Conservation (phyloP, 2,797 vertebrate genomes). For the Valencia hispanica region DNA sequence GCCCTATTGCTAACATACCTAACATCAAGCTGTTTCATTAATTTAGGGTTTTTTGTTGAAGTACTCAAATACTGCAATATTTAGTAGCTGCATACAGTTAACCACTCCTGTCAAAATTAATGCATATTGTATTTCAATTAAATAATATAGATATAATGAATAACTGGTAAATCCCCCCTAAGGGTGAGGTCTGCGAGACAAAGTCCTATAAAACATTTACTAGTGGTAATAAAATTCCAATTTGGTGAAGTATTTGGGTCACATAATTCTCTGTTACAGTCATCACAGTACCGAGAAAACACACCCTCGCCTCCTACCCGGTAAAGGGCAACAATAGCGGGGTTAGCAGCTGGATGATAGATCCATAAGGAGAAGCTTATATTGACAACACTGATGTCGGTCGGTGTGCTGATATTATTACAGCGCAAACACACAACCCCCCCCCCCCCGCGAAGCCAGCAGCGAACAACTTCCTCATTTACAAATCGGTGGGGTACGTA, state of each 20-base stretch:
- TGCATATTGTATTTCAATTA: neutral
- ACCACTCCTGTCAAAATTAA: neutral
- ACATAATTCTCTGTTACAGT: slow-evolving; percentile 17
- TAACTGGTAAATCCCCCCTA: neutral
- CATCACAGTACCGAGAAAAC: slow-evolving; percentile 67
- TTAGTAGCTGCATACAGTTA: neutral
- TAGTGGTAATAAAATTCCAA: neutral
- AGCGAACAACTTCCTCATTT: slow-evolving; percentile 56
- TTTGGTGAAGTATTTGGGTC: slow-evolving; percentile 2
- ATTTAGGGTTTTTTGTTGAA: neutral
- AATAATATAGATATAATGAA: neutral
- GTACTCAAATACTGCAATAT: neutral
- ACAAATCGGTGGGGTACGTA: slow-evolving; percentile 46
- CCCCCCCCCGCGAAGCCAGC: slow-evolving; percentile 28
- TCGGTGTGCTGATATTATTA: slow-evolving; percentile 28
- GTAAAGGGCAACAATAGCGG: slow-evolving; percentile 16
- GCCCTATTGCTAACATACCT: neutral
- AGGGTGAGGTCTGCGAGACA: neutral
- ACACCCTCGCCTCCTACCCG: slow-evolving; percentile 56
- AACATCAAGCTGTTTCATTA: neutral
- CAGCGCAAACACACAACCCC: slow-evolving; percentile 43
- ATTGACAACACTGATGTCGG: slow-evolving; percentile 37
- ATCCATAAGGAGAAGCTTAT: slow-evolving; percentile 3
- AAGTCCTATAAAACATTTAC: neutral
- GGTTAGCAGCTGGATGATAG: slow-evolving; percentile 6